Percentiles rank a stretch among this genome's conserved stretches.
Conservation (phyloP, 2,888 invertebrate species). For the Craniophora ligustri region DNA sequence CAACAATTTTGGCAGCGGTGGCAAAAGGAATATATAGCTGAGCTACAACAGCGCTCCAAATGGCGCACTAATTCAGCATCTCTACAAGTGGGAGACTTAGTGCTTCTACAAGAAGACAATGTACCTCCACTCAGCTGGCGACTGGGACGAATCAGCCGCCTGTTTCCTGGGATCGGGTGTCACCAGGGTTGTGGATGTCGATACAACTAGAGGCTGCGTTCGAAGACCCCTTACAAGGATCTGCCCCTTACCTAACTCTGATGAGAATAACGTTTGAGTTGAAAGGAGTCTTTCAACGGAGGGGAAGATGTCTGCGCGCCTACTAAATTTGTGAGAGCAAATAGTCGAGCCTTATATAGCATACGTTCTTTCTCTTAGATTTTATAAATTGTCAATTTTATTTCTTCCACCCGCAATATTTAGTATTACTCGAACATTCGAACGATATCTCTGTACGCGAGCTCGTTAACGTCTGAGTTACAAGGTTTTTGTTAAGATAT, state of each 20-base stretch:
- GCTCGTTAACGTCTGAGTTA: too few relatives aligned
- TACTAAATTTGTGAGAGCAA: too few relatives aligned
- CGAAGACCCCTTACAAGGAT: too few relatives aligned
- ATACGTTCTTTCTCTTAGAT: too few relatives aligned
- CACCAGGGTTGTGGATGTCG: slow-evolving; percentile 1
- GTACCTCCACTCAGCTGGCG: slow-evolving; percentile 8
- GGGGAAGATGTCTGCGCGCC: slow-evolving; percentile 1
- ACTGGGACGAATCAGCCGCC: slow-evolving; percentile 2
- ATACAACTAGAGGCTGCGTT: too few relatives aligned
- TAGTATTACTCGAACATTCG: too few relatives aligned
- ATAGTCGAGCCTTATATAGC: too few relatives aligned
- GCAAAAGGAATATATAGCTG: slow-evolving; percentile 18
- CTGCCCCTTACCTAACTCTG: neutral
- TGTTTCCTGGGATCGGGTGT: slow-evolving; percentile 5
- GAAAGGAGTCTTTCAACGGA: slow-evolving; percentile 1
- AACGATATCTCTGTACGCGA: too few relatives aligned
- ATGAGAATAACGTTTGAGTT: neutral
- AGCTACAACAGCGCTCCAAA: slow-evolving; percentile 4
- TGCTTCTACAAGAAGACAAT: slow-evolving; percentile 7
- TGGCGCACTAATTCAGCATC: slow-evolving; percentile 2
- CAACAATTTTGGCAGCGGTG: slow-evolving; percentile 31
- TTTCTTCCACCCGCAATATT: too few relatives aligned
- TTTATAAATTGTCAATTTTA: too few relatives aligned
- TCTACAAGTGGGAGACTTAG: slow-evolving; percentile 8
- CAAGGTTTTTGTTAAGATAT: too few relatives aligned